Base-by-base conservation (phyloP, 2,113 vertebrate genomes). In the Lipotes vexillifer region DNA sequence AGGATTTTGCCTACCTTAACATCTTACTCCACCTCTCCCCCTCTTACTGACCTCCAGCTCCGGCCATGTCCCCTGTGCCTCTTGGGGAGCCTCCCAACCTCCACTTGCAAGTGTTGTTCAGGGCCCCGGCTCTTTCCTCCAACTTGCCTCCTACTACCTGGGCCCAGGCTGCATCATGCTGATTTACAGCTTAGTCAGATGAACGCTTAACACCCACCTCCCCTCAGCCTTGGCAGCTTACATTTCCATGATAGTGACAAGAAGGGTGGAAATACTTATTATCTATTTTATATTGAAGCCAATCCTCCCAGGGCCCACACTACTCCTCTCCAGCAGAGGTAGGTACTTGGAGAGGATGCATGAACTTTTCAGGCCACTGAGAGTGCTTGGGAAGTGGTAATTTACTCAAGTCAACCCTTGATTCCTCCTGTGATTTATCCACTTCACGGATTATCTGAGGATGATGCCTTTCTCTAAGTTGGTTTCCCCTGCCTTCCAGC, bases 121-220 rank as follows among this genome's bases (percentile, higher is more conserved):
- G 57, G 38, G 59, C 31, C 94, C 49, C 57, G 88, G 84, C 11
- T 95, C 68, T 93, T 91, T 83, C 46, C 41, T 94, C 46, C 68
- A 81, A 59, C 44, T 75, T 88, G 77, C 82, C 93, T 94, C 96
- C 96, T 93, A 94, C 93, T 59, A 69, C 89, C 86, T 96, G 89
- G 78, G 89, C 89, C 65, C 77, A 65, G 72, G 46, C 96, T 97
- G 49, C 95, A 96, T 83, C 61, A 13, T 21, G 63, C 89, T 94
- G 97, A 96, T 94, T 95, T 97, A 69, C 68, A 92, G 72, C 97
- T 97, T 97, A 97, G 93, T 97, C 96, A 98, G 86, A 96, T 29
- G 87, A 97, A 96, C 61, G 88, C 78, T 88, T 72, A 94, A 93
- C 96, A 97, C 97, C 97, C 94, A 97, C 97, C 93, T 97, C 68